Conservation (phyloP, 35 echinoderm and acorn worm species). For the Apostichopus californicus region DNA sequence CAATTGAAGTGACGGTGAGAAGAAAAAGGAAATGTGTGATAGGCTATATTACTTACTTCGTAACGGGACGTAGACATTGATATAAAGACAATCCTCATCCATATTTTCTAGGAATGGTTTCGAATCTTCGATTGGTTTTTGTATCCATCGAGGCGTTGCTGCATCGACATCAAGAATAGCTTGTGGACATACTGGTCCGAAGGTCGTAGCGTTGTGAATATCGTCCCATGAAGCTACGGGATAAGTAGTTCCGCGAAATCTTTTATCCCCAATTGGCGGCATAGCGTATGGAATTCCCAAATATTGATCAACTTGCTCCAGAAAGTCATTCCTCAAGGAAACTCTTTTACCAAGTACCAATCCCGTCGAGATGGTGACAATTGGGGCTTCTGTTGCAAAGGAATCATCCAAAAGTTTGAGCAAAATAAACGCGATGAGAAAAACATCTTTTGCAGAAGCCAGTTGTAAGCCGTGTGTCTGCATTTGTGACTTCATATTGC, state of each 20-base stretch:
- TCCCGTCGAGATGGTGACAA: slow-evolving; percentile 53
- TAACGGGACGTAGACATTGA: slow-evolving; percentile 79
- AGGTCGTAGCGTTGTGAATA: slow-evolving; percentile 62
- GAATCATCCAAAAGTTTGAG: not conserved
- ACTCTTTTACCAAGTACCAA: slow-evolving; percentile 61
- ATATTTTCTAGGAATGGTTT: slow-evolving; percentile 62
- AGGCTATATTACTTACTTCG: slow-evolving; percentile 58
- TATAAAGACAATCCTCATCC: slow-evolving; percentile 87
- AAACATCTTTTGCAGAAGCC: too few species aligned
- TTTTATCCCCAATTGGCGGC: slow-evolving; percentile 61
- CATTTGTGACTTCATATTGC: too few species aligned
- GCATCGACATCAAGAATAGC: slow-evolving; percentile 10
- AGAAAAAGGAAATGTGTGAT: not conserved
- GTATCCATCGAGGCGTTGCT: slow-evolving; percentile 56
- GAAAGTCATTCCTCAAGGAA: slow-evolving; percentile 35
- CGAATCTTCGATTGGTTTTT: slow-evolving; percentile 42
- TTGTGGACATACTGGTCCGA: slow-evolving; percentile 80
- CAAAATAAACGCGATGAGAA: too few species aligned
- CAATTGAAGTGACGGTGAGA: not conserved
- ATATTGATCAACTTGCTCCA: slow-evolving; percentile 81
- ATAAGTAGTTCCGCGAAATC: slow-evolving; percentile 71
- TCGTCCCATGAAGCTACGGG: slow-evolving; percentile 53
- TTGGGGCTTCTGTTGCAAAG: slow-evolving; percentile 41
- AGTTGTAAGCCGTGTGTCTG: too few species aligned
- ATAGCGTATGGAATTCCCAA: slow-evolving; percentile 81